Percentiles rank a stretch among this genome's conserved stretches.
Evolutionary conservation across 2,888 invertebrate genomes (phyloP).

Genomic region (Celastrina argiolus): DNA sequence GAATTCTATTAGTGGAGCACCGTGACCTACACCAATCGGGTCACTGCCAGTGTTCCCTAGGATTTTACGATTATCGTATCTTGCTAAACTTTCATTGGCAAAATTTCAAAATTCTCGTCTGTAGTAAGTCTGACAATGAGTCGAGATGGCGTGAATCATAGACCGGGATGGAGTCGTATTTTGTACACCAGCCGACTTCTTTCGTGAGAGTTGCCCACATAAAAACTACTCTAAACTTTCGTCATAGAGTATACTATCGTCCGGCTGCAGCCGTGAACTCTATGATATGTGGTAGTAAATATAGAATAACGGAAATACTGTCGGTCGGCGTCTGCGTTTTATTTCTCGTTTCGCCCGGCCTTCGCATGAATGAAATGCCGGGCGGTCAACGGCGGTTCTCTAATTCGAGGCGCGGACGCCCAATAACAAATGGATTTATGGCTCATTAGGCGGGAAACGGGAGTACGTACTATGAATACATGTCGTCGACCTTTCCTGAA

Average conservation of each 20-base stretch:
- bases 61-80: conserved; percentile 70
- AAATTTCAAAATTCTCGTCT: conserved; percentile 73
- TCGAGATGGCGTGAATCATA: conserved; percentile 52
- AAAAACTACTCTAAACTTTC: conserved; percentile 30
- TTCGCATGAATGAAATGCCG: conserved; percentile 69
- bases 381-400: conserved; percentile 50
- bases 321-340: conserved; percentile 40
- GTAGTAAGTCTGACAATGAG: conserved; percentile 69
- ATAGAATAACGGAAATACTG: conserved; percentile 70
- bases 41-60: conserved; percentile 62
- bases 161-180: conserved; percentile 41
- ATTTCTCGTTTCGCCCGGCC: conserved; percentile 55
- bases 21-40: conserved; percentile 68
- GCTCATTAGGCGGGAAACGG: conserved; percentile 52
- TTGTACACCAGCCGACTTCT: conserved; percentile 47
- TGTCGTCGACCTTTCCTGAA: conserved; percentile 39
- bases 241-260: conserved; percentile 47
- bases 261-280: conserved; percentile 40
- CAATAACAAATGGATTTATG: conserved; percentile 59
- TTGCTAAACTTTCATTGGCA: conserved; percentile 71
- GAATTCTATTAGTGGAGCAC: conserved; percentile 48
- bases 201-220: conserved; percentile 30
- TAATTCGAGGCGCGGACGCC: conserved; percentile 49
- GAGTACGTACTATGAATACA: conserved; percentile 41
- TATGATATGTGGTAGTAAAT: conserved; percentile 55